Conservation (phyloP, 2,888 invertebrate genomes). For the Drosophila formosana region DNA sequence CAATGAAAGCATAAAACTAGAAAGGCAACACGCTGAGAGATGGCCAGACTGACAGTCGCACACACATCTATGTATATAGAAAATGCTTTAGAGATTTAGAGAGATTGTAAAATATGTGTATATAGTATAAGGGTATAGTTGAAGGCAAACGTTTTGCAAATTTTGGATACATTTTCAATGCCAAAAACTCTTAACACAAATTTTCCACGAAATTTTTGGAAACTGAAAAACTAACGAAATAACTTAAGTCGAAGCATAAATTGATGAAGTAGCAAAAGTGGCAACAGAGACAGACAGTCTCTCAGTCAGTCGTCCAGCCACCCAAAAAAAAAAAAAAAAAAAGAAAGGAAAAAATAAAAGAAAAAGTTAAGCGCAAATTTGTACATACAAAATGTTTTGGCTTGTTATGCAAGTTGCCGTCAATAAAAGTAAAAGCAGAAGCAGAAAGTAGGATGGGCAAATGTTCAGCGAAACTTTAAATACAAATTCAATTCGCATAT, state of each 20-base stretch:
- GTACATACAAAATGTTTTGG: constrained; percentile 79
- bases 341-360: constrained; percentile 21
- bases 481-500: constrained; percentile 81
- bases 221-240: constrained; percentile 33
- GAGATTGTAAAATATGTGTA: constrained; percentile 25
- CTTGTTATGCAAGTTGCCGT: constrained; percentile 74
- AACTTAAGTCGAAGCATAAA: constrained; percentile 52
- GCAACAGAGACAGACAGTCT: constrained; percentile 18
- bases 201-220: constrained; percentile 39
- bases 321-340: constrained; percentile 23
- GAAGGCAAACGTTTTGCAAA: constrained; percentile 24
- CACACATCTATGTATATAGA: constrained; percentile 28
- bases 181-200: constrained; percentile 32
- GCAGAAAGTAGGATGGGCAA: constrained; percentile 33
- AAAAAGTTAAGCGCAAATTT: constrained; percentile 77
- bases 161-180: constrained; percentile 47
- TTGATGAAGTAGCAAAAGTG: constrained; percentile 59
- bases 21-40: constrained; percentile 58
- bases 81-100: constrained; percentile 39
- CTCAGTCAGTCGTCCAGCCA: constrained; percentile 3
- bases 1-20: constrained; percentile 79
- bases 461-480: constrained; percentile 68
- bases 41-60: constrained; percentile 19
- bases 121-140: neutral
- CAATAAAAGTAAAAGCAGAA: constrained; percentile 42